phyloP scores from a whole-genome alignment of 37 sponge, comb jelly and placozoan species.

The Lycopodina hypogea region DNA sequence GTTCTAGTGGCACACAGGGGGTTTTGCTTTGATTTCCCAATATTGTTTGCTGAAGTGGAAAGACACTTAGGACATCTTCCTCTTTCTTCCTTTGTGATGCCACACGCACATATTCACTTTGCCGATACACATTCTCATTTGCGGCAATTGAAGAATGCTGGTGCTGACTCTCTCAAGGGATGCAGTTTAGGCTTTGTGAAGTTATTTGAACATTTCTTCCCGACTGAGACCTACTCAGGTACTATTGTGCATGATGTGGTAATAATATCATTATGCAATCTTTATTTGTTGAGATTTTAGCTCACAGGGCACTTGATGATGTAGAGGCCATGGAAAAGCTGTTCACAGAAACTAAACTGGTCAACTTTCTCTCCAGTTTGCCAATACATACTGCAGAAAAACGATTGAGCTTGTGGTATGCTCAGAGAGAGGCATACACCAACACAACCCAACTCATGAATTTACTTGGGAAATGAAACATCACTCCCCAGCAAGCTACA shows the following conservation, averaged over 20 bases:
- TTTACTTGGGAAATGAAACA: background rate
- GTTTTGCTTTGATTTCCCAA: constrained; percentile 54
- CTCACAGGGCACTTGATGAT: constrained; percentile 46
- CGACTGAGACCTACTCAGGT: background rate
- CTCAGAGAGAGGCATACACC: too few species aligned
- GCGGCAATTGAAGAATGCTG: constrained; percentile 31
- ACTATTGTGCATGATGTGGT: background rate
- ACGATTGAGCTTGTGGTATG: background rate
- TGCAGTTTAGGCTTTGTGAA: constrained; percentile 14
- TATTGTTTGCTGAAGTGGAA: constrained; percentile 55
- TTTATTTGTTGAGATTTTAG: background rate
- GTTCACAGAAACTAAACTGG: background rate
- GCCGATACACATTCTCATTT: constrained; percentile 33
- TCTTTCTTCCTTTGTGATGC: background rate
- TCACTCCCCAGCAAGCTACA: constrained; percentile 5
- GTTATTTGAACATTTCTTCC: constrained; percentile 11
- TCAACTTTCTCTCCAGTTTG: background rate
- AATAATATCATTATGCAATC: background rate
- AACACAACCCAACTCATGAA: too few species aligned
- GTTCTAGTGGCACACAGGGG: constrained; percentile 66
- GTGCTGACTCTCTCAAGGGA: background rate
- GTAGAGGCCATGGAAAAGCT: constrained; percentile 40
- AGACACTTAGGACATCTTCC: constrained; percentile 3
- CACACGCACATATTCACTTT: constrained; percentile 51
- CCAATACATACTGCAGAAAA: background rate